Percentiles rank a stretch among this genome's conserved stretches.
phyloP scores from a whole-genome alignment of 2,888 invertebrate species.

The Rhagium mordax region DNA sequence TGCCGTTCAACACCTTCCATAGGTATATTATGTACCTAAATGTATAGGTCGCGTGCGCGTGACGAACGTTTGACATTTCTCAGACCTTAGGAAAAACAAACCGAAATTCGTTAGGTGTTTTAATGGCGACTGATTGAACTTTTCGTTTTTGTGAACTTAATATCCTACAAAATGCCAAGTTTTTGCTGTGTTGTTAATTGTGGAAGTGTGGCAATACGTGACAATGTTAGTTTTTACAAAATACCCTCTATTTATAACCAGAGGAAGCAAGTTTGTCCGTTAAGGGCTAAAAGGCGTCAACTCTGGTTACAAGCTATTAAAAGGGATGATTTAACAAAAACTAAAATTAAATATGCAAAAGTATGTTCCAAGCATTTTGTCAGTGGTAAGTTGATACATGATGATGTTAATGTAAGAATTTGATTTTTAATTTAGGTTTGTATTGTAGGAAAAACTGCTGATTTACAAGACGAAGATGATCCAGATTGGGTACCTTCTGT shows the following conservation, averaged over 20 bases:
- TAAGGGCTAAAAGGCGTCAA: slow-evolving; percentile 16
- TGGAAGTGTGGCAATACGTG: not conserved
- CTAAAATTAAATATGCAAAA: slow-evolving; percentile 33
- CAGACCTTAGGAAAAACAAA: too few relatives aligned
- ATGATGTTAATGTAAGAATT: not conserved
- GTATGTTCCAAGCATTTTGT: slow-evolving; percentile 37
- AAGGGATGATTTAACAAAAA: slow-evolving; percentile 29
- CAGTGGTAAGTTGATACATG: slow-evolving; percentile 1
- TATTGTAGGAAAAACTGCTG: slow-evolving; percentile 30
- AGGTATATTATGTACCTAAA: too few relatives aligned
- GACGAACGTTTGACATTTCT: too few relatives aligned
- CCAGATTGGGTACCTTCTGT: slow-evolving; percentile 38
- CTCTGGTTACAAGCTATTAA: slow-evolving; percentile 33
- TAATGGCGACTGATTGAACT: too few relatives aligned
- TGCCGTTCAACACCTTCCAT: too few relatives aligned
- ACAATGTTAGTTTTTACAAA: not conserved
- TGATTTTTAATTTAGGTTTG: not conserved
- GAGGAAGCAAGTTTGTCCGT: not conserved
- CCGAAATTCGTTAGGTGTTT: too few relatives aligned
- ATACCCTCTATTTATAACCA: not conserved
- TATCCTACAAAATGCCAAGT: slow-evolving; percentile 1
- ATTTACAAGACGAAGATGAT: slow-evolving; percentile 24
- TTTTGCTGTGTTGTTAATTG: not conserved
- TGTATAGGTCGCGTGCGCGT: too few relatives aligned
- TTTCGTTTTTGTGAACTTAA: too few relatives aligned